Evolutionary conservation across 1,140 invertebrate species (phyloP).

Genomic region (Drosophila kohkoa): DNA sequence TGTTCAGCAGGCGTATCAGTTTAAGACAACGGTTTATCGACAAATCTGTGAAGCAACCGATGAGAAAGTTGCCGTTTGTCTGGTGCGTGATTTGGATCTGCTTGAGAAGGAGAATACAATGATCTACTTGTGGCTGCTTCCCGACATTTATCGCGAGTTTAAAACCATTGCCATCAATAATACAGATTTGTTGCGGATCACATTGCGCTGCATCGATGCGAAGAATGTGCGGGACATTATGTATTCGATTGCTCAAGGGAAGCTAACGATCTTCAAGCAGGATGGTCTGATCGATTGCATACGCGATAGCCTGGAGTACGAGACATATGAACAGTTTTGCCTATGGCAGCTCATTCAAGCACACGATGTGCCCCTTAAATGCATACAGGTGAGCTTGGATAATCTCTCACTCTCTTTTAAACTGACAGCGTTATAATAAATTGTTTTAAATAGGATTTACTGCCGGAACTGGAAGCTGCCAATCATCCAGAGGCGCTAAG

Average conservation of each 20-base stretch:
- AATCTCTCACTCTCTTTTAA: neutral
- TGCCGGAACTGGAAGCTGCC: conserved; percentile 94
- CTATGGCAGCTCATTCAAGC: conserved; percentile 97
- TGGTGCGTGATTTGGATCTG: conserved; percentile 89
- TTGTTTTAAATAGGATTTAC: conserved; percentile 85
- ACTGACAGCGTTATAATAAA: neutral
- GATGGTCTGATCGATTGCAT: conserved; percentile 90
- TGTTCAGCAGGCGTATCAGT: conserved; percentile 88
- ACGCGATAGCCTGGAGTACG: conserved; percentile 95
- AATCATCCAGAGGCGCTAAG: conserved; percentile 96
- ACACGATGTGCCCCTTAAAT: conserved; percentile 96
- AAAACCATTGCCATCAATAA: conserved; percentile 94
- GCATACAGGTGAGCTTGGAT: conserved; percentile 89
- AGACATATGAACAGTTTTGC: conserved; percentile 98
- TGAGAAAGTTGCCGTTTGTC: conserved; percentile 87
- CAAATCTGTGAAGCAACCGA: conserved; percentile 93
- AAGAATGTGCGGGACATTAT: conserved; percentile 95
- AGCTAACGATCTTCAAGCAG: conserved; percentile 92
- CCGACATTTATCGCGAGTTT: conserved; percentile 96
- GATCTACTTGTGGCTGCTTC: conserved; percentile 95
- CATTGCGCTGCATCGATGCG: conserved; percentile 95
- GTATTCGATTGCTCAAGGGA: conserved; percentile 95
- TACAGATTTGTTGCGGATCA: conserved; percentile 92
- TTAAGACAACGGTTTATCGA: conserved; percentile 93
- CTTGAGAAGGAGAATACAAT: conserved; percentile 95